phyloP scores from a whole-genome alignment of 2,797 vertebrate species.

The Poliocrania exsul region DNA sequence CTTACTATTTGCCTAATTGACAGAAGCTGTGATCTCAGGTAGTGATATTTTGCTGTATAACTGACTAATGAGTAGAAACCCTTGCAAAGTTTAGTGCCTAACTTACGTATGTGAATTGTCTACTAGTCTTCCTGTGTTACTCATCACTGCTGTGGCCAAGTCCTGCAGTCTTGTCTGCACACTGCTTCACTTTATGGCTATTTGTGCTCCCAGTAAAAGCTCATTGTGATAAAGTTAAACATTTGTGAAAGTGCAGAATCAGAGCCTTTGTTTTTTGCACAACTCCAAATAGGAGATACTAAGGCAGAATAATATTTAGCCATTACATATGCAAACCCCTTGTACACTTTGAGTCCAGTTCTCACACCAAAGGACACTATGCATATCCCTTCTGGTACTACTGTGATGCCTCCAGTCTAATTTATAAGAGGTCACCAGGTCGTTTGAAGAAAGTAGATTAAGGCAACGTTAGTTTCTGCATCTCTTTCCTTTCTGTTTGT shows the following conservation, averaged over 20 bases:
- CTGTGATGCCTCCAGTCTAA: neutral
- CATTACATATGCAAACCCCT: neutral
- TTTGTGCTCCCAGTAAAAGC: neutral
- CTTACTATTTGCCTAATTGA: neutral
- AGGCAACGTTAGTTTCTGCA: neutral
- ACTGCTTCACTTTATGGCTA: rapidly evolving
- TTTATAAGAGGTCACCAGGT: neutral
- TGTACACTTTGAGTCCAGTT: neutral
- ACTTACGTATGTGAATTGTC: neutral
- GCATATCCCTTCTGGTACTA: neutral
- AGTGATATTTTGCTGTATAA: neutral
- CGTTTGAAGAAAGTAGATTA: neutral
- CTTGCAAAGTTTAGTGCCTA: neutral
- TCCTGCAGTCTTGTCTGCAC: neutral
- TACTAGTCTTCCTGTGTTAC: neutral
- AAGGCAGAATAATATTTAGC: neutral
- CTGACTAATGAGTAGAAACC: neutral
- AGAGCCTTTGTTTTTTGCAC: neutral
- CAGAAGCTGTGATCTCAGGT: neutral
- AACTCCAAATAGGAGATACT: neutral
- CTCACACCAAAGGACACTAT: neutral
- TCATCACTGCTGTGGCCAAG: neutral
- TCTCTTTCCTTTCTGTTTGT: neutral
- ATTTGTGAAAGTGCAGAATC: neutral
- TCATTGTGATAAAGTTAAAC: neutral